Evolutionary conservation across 53 echinoderm and acorn worm genomes (phyloP).

Genomic region (Holothuria scabra): DNA sequence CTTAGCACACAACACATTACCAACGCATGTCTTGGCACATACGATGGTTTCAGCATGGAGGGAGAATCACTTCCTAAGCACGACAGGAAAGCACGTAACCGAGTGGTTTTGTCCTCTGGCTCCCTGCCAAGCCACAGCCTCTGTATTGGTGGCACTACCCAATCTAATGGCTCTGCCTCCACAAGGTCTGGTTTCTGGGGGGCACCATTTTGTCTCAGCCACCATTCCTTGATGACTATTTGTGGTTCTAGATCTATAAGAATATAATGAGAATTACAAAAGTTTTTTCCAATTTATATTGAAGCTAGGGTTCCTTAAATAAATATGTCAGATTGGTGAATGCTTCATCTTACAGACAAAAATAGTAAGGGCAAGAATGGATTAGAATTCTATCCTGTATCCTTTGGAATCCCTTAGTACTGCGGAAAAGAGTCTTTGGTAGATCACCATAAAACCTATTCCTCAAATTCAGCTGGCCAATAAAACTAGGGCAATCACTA

Average conservation of each 20-base stretch:
- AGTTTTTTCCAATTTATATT: too few species aligned
- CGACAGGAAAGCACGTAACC: slow-evolving; percentile 93
- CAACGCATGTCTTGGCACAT: slow-evolving; percentile 94
- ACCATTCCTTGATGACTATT: slow-evolving; percentile 93
- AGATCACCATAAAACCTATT: too few species aligned
- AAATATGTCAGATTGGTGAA: too few species aligned
- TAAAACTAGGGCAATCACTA: too few species aligned
- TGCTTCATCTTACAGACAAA: too few species aligned
- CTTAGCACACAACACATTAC: slow-evolving; percentile 95
- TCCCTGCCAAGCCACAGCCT: slow-evolving; percentile 92
- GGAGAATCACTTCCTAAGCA: slow-evolving; percentile 94
- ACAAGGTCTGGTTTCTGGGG: slow-evolving; percentile 94
- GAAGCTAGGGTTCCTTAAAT: too few species aligned
- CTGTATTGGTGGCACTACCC: slow-evolving; percentile 85
- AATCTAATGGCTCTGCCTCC: slow-evolving; percentile 79
- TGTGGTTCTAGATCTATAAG: slow-evolving; percentile 45
- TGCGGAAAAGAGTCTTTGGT: too few species aligned
- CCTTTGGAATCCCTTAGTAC: too few species aligned
- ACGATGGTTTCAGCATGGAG: slow-evolving; percentile 94
- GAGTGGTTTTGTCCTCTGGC: slow-evolving; percentile 87
- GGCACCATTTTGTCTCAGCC: slow-evolving; percentile 82
- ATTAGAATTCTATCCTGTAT: too few species aligned
- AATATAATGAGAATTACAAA: background rate
- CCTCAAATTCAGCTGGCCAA: too few species aligned
- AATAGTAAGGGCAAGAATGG: too few species aligned